Conservation (phyloP, 2,797 vertebrate genomes). For the Heterohyrax brucei region DNA sequence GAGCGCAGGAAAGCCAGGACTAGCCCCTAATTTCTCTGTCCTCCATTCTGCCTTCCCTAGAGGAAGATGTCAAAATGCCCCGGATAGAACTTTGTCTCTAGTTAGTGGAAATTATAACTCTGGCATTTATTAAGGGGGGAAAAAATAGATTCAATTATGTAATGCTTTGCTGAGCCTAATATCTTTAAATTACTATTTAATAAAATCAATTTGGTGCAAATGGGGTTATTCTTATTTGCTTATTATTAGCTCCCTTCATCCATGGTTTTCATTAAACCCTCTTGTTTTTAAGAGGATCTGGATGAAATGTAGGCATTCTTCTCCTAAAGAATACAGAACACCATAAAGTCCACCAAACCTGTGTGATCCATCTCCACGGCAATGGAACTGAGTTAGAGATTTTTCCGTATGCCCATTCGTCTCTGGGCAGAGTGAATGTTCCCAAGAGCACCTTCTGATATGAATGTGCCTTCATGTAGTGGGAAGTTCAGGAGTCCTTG, state of each 20-base stretch:
- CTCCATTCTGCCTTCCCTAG: constrained; percentile 15
- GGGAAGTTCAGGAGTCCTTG: neutral
- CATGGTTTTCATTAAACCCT: constrained; percentile 80
- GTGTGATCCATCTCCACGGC: neutral
- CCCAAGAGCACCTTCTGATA: neutral
- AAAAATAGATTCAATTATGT: constrained; percentile 85
- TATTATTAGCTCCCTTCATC: constrained; percentile 77
- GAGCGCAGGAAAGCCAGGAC: neutral
- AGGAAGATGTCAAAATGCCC: constrained; percentile 74
- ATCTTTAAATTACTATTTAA: constrained; percentile 87
- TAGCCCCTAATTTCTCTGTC: constrained; percentile 12
- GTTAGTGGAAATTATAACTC: constrained; percentile 84
- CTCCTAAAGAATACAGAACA: constrained; percentile 40
- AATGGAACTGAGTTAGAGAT: neutral
- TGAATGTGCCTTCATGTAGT: neutral
- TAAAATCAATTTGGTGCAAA: constrained; percentile 86
- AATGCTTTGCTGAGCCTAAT: constrained; percentile 86
- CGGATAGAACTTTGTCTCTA: constrained; percentile 77
- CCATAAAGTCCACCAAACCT: neutral
- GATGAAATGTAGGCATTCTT: constrained; percentile 54
- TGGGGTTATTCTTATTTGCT: constrained; percentile 85
- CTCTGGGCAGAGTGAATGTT: constrained; percentile 19
- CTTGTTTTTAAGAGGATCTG: constrained; percentile 71
- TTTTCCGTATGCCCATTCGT: neutral
- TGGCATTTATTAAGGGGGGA: constrained; percentile 75